phyloP scores from a whole-genome alignment of 2,888 invertebrate species.

The Eupithecia subfuscata region DNA sequence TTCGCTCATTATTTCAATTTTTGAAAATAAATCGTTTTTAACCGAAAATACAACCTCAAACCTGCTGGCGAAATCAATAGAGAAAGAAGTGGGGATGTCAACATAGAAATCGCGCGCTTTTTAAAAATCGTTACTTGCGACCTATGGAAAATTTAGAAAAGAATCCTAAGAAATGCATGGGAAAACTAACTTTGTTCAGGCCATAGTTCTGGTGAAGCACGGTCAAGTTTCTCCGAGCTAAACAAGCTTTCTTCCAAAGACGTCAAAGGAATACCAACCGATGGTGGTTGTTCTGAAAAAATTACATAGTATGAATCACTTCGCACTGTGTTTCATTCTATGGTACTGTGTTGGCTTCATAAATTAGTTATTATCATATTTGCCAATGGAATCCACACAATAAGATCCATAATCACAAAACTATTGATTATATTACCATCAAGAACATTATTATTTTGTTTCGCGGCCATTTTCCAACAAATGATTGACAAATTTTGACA shows the following conservation, averaged over 20 bases:
- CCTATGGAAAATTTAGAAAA: background rate
- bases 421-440: slow-evolving; percentile 77
- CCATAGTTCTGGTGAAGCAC: slow-evolving; percentile 98
- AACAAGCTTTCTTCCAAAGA: slow-evolving; percentile 90
- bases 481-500: background rate
- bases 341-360: background rate
- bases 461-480: slow-evolving; percentile 85
- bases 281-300: slow-evolving; percentile 70
- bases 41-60: slow-evolving; percentile 61
- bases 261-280: slow-evolving; percentile 80
- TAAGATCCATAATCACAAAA: background rate
- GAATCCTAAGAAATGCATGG: background rate
- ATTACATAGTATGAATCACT: background rate
- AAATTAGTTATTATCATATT: background rate
- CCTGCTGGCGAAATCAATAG: slow-evolving; percentile 47
- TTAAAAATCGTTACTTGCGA: slow-evolving; percentile 61
- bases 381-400: background rate
- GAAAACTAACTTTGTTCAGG: slow-evolving; percentile 93
- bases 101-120: slow-evolving; percentile 76
- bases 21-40: slow-evolving; percentile 72
- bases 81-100: slow-evolving; percentile 66
- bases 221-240: slow-evolving; percentile 95
- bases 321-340: background rate
- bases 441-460: slow-evolving; percentile 85
- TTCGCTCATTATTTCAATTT: slow-evolving; percentile 64